phyloP scores from a whole-genome alignment of 2,113 vertebrate species.

The Hypocryptadius cinnamomeus region DNA sequence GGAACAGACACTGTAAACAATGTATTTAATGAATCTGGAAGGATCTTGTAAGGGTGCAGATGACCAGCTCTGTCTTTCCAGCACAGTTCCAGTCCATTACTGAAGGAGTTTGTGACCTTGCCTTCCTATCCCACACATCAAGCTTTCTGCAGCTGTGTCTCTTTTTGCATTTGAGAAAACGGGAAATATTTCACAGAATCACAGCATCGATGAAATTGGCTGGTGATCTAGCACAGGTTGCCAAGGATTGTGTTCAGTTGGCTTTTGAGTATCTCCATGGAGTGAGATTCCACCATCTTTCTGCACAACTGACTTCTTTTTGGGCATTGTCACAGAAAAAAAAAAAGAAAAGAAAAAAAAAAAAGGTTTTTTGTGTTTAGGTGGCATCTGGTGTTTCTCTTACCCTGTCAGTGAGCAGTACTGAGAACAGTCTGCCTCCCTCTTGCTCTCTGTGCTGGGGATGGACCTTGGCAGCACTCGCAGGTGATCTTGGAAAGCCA shows the following conservation, averaged over 20 bases:
- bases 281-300: not conserved
- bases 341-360: not conserved
- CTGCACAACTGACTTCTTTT: not conserved
- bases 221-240: not conserved
- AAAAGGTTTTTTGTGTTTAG: not conserved
- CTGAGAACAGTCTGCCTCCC: not conserved
- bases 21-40: not conserved
- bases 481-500: not conserved
- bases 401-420: not conserved
- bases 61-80: not conserved
- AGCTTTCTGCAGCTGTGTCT: not conserved
- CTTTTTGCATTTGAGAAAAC: not conserved
- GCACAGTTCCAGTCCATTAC: not conserved
- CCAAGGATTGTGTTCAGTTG: not conserved
- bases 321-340: not conserved
- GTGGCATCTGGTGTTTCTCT: not conserved
- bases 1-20: not conserved
- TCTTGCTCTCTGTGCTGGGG: not conserved
- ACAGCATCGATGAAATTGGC: not conserved
- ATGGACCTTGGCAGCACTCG: not conserved
- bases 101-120: not conserved
- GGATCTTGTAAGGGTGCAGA: not conserved
- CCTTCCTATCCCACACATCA: not conserved
- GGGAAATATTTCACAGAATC: not conserved
- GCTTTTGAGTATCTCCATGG: not conserved